Evolutionary conservation across 2,797 vertebrate genomes (phyloP).

Genomic region (Trachurus trachurus): DNA sequence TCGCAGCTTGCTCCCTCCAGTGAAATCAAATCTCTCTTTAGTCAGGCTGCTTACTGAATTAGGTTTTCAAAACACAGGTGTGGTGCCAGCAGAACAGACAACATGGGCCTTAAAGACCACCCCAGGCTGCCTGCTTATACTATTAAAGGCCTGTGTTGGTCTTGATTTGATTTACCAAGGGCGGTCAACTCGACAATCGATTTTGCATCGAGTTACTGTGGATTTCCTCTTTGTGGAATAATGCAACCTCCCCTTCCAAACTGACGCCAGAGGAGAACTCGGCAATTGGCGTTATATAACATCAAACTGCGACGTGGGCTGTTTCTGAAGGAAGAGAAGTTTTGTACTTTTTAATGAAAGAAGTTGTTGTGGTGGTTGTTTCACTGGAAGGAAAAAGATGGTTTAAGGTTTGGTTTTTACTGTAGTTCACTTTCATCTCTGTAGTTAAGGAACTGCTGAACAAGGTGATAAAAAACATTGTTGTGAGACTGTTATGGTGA

Average conservation of each 20-base stretch:
- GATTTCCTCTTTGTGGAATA: conserved; percentile 76
- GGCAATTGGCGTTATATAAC: conserved; percentile 9
- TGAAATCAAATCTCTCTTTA: conserved; percentile 74
- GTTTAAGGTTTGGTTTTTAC: conserved; percentile 19
- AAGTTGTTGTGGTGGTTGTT: not conserved
- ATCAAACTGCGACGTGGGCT: conserved; percentile 26
- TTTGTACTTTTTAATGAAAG: conserved; percentile 20
- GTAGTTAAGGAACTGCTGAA: conserved; percentile 3
- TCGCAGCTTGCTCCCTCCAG: conserved; percentile 42
- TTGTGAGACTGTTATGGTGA: conserved; percentile 24
- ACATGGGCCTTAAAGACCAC: conserved; percentile 75
- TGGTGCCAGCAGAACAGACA: conserved; percentile 75
- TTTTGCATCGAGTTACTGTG: conserved; percentile 76
- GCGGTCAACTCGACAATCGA: conserved; percentile 80
- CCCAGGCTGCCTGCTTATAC: conserved; percentile 77
- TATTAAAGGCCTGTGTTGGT: conserved; percentile 80
- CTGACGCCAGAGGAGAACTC: conserved; percentile 32
- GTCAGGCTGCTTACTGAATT: conserved; percentile 82
- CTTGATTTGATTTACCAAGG: conserved; percentile 83
- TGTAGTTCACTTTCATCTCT: conserved; percentile 3
- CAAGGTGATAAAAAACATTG: conserved; percentile 25
- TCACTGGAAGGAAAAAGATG: not conserved
- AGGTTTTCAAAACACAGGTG: conserved; percentile 78
- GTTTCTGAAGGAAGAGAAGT: conserved; percentile 27
- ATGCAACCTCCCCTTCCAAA: conserved; percentile 58